Evolutionary conservation across 2,888 invertebrate genomes (phyloP).

Genomic region (Podabrus alpinus): DNA sequence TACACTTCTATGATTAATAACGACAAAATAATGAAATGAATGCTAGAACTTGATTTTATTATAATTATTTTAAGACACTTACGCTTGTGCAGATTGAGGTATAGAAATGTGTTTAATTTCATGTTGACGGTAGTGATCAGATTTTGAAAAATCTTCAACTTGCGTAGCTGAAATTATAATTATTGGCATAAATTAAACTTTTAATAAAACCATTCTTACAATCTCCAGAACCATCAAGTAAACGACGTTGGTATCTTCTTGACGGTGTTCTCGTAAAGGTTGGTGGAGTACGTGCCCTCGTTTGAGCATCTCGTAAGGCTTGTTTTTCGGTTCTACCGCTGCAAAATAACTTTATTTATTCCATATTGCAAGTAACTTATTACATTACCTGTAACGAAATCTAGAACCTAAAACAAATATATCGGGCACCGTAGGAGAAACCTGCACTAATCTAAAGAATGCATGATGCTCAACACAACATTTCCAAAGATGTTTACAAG

Average conservation of each 20-base stretch:
- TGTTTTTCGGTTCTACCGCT: conserved; percentile 70
- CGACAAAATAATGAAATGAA: not conserved
- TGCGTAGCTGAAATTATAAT: conserved; percentile 46
- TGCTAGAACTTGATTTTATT: no score
- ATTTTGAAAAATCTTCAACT: conserved; percentile 49
- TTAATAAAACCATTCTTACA: conserved; percentile 41
- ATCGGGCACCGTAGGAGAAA: conserved; percentile 73
- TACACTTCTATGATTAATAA: no score
- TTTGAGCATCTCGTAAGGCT: conserved; percentile 59
- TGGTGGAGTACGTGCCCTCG: conserved; percentile 58
- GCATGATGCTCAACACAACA: conserved; percentile 96
- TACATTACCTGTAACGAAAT: conserved; percentile 73
- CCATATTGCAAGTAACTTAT: not conserved
- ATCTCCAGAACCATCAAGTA: conserved; percentile 63
- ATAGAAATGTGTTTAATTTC: conserved; percentile 62
- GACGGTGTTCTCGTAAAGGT: conserved; percentile 68
- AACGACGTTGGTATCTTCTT: conserved; percentile 65
- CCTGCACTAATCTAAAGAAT: conserved; percentile 86
- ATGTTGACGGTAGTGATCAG: conserved; percentile 48
- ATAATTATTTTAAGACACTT: conserved; percentile 39
- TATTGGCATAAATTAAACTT: conserved; percentile 4
- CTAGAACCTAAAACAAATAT: conserved; percentile 79
- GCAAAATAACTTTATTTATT: conserved; percentile 30
- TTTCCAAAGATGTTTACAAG: conserved; percentile 94
- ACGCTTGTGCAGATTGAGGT: conserved; percentile 61